Evolutionary conservation across 2,797 vertebrate species (phyloP).

Genomic region (Sylvilagus floridanus): DNA sequence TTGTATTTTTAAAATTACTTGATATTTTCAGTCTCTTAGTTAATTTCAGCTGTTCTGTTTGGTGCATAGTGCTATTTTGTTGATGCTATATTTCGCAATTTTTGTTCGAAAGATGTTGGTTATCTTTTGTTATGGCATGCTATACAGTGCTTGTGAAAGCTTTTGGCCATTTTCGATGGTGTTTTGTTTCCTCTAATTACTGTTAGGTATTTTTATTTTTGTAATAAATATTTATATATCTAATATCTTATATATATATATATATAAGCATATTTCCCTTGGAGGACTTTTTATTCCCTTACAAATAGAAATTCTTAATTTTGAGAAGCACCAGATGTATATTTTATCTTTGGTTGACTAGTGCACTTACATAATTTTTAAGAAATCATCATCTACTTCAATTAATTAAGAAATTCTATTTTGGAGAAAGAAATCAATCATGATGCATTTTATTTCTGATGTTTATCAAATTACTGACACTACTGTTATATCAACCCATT

Average conservation of each 20-base stretch:
- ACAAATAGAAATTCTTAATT: not conserved
- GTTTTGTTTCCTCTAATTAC: not conserved
- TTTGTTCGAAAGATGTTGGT: not conserved
- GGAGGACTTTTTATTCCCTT: not conserved
- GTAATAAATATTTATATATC: not conserved
- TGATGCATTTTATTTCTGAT: not conserved
- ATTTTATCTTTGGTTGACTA: not conserved
- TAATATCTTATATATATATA: not conserved
- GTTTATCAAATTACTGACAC: not conserved
- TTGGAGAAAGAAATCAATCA: not conserved
- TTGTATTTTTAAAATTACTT: not conserved
- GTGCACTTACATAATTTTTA: not conserved
- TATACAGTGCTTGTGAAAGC: not conserved
- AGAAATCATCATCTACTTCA: not conserved
- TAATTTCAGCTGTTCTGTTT: not conserved
- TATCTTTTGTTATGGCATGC: not conserved
- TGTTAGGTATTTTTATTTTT: not conserved
- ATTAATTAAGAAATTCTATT: not conserved
- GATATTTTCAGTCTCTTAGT: not conserved
- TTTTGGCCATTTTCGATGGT: not conserved
- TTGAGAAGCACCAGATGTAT: not conserved
- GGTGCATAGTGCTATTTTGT: not conserved
- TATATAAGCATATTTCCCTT: not conserved
- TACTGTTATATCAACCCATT: too few relatives aligned
- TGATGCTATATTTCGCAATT: not conserved